phyloP scores from a whole-genome alignment of 2,888 invertebrate genomes.

The Proisotoma minuta region DNA sequence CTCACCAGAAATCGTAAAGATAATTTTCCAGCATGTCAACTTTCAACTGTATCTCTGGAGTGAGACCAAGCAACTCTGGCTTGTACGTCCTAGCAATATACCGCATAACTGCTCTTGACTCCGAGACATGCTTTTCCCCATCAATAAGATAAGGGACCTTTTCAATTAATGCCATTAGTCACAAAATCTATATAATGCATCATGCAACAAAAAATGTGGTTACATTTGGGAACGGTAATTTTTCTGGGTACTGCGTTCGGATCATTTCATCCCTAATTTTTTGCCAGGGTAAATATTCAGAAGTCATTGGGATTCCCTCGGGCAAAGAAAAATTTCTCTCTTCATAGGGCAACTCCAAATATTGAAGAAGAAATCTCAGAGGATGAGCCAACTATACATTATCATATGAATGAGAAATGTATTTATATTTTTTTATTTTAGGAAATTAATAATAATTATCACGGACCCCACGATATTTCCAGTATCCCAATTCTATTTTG shows the following conservation, averaged over 20 bases:
- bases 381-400: slow-evolving; percentile 44
- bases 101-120: slow-evolving; percentile 52
- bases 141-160: slow-evolving; percentile 54
- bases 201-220: slow-evolving; percentile 8
- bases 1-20: slow-evolving; percentile 51
- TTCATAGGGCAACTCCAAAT: slow-evolving; percentile 51
- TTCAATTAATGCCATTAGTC: slow-evolving; percentile 26
- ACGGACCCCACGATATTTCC: slow-evolving; percentile 22
- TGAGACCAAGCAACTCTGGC: slow-evolving; percentile 50
- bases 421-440: neutral
- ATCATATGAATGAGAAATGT: too few relatives aligned
- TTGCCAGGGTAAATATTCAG: slow-evolving; percentile 51
- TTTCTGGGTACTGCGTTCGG: slow-evolving; percentile 35
- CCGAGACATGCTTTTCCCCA: slow-evolving; percentile 51
- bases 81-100: slow-evolving; percentile 52
- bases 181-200: neutral
- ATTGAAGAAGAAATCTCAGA: slow-evolving; percentile 51
- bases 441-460: neutral
- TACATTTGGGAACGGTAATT: slow-evolving; percentile 51
- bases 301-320: slow-evolving; percentile 52
- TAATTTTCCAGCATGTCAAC: slow-evolving; percentile 52
- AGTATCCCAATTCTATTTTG: slow-evolving; percentile 16
- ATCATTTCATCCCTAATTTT: slow-evolving; percentile 41
- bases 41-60: slow-evolving; percentile 49
- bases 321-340: slow-evolving; percentile 52